Evolutionary conservation across 2,888 invertebrate genomes (phyloP).

Genomic region (Autographa pulchrina): DNA sequence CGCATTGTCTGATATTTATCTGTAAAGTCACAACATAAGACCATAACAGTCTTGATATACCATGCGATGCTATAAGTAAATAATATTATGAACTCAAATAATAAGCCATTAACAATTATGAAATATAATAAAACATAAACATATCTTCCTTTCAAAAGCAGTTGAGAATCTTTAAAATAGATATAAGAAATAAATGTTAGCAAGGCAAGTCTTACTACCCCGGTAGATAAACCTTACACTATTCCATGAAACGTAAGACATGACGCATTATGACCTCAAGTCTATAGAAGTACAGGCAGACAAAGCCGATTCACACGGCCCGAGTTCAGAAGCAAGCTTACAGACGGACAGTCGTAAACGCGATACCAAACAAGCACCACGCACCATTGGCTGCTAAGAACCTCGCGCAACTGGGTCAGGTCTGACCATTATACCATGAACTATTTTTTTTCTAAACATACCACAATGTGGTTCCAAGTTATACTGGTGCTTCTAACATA

Average conservation of each 20-base stretch:
- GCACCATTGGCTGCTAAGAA: conserved; percentile 76
- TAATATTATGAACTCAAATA: neutral
- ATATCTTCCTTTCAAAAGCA: neutral
- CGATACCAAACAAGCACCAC: conserved; percentile 81
- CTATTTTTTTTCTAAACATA: conserved; percentile 70
- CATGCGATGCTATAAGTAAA: neutral
- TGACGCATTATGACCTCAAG: conserved; percentile 63
- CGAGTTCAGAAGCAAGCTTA: conserved; percentile 72
- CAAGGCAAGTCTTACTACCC: conserved; percentile 2
- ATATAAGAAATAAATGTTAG: too few species aligned
- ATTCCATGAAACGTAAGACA: conserved; percentile 47
- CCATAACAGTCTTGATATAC: neutral
- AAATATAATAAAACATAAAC: neutral
- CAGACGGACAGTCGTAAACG: conserved; percentile 77
- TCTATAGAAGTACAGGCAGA: conserved; percentile 62
- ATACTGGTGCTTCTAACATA: conserved; percentile 65
- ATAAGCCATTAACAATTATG: neutral
- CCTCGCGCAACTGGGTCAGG: conserved; percentile 64
- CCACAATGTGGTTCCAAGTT: conserved; percentile 71
- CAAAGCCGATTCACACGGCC: conserved; percentile 83
- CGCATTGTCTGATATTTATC: neutral
- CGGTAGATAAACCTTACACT: conserved; percentile 18
- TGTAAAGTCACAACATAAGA: neutral
- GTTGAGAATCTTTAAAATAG: neutral
- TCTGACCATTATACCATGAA: conserved; percentile 77